These are phyloP conservation scores for Callionymus lyra DNA, from an alignment of 2,113 vertebrate species.

Conservation along the genomic window DNA sequence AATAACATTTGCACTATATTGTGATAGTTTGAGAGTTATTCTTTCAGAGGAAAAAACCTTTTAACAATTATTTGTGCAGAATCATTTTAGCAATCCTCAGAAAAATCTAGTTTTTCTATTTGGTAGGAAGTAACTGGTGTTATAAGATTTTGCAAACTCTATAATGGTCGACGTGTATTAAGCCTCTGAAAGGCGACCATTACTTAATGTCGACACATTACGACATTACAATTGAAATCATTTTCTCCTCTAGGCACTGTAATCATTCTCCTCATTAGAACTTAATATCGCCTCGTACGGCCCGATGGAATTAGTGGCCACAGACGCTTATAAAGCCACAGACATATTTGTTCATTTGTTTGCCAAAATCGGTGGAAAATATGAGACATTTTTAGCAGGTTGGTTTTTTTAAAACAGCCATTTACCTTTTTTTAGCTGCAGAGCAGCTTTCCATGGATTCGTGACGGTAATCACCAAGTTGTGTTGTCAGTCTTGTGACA, in stretches of 20 bases:
- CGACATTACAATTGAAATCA: conserved; percentile 47
- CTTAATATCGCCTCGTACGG: conserved; percentile 53
- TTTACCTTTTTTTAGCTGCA: conserved; percentile 40
- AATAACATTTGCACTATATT: too few relatives aligned
- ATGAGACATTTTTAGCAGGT: conserved; percentile 53
- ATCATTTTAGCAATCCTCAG: too few relatives aligned
- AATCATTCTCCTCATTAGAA: conserved; percentile 46
- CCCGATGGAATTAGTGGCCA: conserved; percentile 34
- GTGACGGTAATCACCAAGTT: conserved; percentile 33
- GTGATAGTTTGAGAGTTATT: too few relatives aligned
- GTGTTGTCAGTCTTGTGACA: conserved; percentile 26
- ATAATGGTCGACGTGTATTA: conserved; percentile 24
- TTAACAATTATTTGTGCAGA: too few relatives aligned
- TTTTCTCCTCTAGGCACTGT: conserved; percentile 33
- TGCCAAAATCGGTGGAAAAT: conserved; percentile 53
- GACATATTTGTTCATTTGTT: conserved; percentile 54
- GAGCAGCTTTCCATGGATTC: conserved; percentile 32
- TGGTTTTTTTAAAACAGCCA: conserved; percentile 52
- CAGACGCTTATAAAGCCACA: conserved; percentile 55
- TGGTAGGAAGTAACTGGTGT: too few relatives aligned
- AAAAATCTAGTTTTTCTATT: too few relatives aligned
- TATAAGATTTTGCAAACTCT: too few relatives aligned
- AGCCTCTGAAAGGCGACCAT: conserved; percentile 40
- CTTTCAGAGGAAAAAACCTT: too few relatives aligned
- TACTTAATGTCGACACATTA: conserved; percentile 48